Evolutionary conservation across 2,113 vertebrate genomes (phyloP).

Genomic region (Prochilodus magdalenae): DNA sequence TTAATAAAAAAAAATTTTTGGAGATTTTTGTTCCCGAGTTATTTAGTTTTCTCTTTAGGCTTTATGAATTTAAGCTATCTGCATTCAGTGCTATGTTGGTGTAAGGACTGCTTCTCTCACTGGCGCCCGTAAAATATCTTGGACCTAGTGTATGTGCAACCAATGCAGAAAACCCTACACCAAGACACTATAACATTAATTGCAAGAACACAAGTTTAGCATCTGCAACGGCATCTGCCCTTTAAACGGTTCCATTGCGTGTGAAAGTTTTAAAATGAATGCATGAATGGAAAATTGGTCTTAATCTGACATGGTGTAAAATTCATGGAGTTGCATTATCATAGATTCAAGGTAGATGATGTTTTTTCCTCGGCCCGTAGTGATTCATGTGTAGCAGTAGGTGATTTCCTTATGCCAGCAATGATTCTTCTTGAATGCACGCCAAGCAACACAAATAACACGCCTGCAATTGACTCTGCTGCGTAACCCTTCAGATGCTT

Average conservation of each 20-base stretch:
- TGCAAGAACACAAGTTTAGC: no score
- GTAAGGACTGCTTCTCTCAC: no score
- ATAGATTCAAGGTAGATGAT: no score
- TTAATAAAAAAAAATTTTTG: background rate
- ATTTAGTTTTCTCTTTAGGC: background rate
- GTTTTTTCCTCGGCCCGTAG: no score
- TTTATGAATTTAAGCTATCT: slow-evolving; percentile 24
- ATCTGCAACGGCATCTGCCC: background rate
- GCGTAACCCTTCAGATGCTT: background rate
- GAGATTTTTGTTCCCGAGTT: background rate
- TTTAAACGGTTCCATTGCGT: background rate
- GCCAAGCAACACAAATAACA: no score
- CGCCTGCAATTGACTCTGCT: background rate
- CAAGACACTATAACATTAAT: no score
- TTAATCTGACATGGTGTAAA: background rate
- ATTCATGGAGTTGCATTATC: no score
- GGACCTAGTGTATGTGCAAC: background rate
- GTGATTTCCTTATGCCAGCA: no score
- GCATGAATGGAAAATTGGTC: background rate
- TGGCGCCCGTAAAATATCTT: no score
- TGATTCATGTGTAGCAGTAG: no score
- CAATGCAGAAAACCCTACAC: background rate
- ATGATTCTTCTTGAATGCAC: no score
- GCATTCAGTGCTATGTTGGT: slow-evolving; percentile 14
- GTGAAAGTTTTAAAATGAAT: background rate